Evolutionary conservation across 2,888 invertebrate species (phyloP).

Genomic region (Aproaerema taeniolella): DNA sequence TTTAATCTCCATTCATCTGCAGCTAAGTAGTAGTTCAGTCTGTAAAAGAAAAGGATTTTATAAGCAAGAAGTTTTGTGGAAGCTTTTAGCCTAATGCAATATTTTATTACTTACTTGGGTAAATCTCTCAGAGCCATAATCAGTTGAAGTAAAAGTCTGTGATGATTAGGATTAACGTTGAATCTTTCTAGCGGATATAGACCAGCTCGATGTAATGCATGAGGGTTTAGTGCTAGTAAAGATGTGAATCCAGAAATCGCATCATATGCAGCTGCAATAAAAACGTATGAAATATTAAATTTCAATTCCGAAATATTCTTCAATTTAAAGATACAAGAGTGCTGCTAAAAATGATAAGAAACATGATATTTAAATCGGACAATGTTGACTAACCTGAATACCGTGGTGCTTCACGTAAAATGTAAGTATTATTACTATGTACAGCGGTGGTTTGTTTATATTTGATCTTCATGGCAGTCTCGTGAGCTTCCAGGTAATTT

Average conservation of each 20-base stretch:
- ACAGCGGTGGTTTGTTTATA: conserved; percentile 61
- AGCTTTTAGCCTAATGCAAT: neutral
- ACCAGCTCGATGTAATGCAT: conserved; percentile 65
- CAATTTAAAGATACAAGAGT: too few species aligned
- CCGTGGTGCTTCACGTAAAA: conserved; percentile 62
- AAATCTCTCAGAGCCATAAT: conserved; percentile 73
- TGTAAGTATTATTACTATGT: conserved; percentile 67
- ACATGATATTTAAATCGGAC: too few species aligned
- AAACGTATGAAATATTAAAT: conserved; percentile 16
- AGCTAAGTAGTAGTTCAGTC: conserved; percentile 74
- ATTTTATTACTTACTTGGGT: conserved; percentile 58
- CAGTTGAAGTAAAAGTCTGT: conserved; percentile 68
- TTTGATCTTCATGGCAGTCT: conserved; percentile 64
- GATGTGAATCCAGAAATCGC: conserved; percentile 72
- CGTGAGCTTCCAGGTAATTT: conserved; percentile 74
- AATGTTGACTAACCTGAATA: conserved; percentile 71
- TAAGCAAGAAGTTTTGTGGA: conserved; percentile 1
- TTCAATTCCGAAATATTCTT: too few species aligned
- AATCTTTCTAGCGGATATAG: conserved; percentile 60
- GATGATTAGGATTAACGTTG: conserved; percentile 56
- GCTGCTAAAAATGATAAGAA: too few species aligned
- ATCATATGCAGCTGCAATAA: conserved; percentile 68
- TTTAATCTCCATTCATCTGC: conserved; percentile 76
- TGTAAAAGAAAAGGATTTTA: conserved; percentile 29
- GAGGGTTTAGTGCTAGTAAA: conserved; percentile 69